Evolutionary conservation across 2,113 vertebrate species (phyloP), one percentile per base, ranked within the genome.

Genomic region (Corythaeola cristata): DNA sequence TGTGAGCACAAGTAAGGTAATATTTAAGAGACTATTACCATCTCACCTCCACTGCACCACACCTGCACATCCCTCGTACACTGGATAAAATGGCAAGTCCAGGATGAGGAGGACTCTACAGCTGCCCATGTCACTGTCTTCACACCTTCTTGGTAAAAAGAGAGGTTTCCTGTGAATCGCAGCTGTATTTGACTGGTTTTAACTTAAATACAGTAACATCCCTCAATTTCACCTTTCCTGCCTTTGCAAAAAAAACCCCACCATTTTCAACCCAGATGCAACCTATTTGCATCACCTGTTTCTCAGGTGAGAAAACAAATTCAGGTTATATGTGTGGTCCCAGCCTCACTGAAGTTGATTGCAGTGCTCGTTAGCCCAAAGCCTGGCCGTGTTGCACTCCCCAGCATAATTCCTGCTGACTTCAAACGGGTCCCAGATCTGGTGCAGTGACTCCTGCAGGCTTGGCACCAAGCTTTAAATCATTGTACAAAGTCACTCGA

Each of bases 401-500:
- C 28, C 52, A 22, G 56, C 23, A 16, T 39, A 52, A 75, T 78
- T 95, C 60, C 68, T 28, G 23, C 19, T 1, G 1, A 47, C 92
- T 89, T 75, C 90, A 90, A 81, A 84, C 3, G 12, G 47, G 62
- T 93, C 73, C 69, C 62, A 56, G 69, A 35, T 67, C 35, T 81
- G 83, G 87, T 0, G 0, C 72, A 75, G 16, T 75, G 68, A 74
- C 52, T 81, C 68, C 39, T 0, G 0, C 0, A 0, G 73, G 79
- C 90, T 95, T 95, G 94, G 94, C 92, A 92, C 56, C 47, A 86
- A 67, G 52, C 79, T 90, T 84, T 93, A 81, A 89, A 89, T 94
- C 89, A 76, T 53, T 73, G 67, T 53, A 73, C 94, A 82, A 55
- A 95, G 94, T 95, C 91, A 96, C 81, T 93, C 10, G 55, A 93